Evolutionary conservation across 1,140 invertebrate species (phyloP).

Genomic region (Coptotermes formosanus): DNA sequence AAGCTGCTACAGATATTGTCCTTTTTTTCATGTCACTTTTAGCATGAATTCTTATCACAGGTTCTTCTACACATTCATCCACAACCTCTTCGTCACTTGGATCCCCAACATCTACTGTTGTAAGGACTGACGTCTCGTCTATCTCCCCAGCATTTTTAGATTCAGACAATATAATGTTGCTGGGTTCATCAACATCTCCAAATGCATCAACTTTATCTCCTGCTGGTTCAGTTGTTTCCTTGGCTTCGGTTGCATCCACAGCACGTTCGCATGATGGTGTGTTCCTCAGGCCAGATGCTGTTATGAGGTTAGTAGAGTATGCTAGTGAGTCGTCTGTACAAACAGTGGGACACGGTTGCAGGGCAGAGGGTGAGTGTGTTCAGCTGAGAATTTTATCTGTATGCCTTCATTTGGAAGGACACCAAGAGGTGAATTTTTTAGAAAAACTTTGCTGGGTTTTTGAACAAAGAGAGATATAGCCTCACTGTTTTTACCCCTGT

Average conservation of each 20-base stretch:
- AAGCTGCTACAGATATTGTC: too few relatives aligned
- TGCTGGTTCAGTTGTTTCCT: slow-evolving; percentile 29
- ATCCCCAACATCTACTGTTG: not conserved
- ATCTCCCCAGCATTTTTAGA: not conserved
- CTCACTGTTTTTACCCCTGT: too few relatives aligned
- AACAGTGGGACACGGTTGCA: too few relatives aligned
- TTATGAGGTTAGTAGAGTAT: slow-evolving; percentile 48
- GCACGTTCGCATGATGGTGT: slow-evolving; percentile 55
- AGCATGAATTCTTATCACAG: not conserved
- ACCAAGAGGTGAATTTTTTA: too few relatives aligned
- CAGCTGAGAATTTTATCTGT: too few relatives aligned
- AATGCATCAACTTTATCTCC: slow-evolving; percentile 24
- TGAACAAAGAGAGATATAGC: too few relatives aligned
- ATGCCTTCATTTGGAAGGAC: too few relatives aligned
- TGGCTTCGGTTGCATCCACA: slow-evolving; percentile 27
- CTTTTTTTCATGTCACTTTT: too few relatives aligned
- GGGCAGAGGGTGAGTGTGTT: too few relatives aligned
- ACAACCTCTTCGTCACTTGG: not conserved
- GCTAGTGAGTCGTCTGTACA: not conserved
- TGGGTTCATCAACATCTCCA: not conserved
- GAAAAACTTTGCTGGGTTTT: too few relatives aligned
- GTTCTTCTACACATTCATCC: not conserved
- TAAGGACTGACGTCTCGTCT: not conserved
- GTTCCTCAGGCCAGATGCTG: slow-evolving; percentile 59
- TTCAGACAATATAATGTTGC: slow-evolving; percentile 3